A percentile compares a stretch with the other conserved stretches of the same genome.
phyloP scores from a whole-genome alignment of 2,888 invertebrate genomes.

The Eutolmus rufibarbis region DNA sequence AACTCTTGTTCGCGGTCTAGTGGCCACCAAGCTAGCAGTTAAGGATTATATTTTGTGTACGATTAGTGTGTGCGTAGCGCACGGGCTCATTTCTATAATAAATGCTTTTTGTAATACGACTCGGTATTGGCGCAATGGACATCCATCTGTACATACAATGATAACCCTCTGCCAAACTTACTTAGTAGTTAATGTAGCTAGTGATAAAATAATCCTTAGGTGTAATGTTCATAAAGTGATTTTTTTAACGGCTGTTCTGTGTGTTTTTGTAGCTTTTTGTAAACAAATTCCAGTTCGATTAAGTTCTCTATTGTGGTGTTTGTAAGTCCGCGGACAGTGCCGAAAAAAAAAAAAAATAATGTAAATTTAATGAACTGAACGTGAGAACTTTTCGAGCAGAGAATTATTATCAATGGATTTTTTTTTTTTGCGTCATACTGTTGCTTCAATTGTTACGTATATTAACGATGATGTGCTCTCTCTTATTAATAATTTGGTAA shows the following conservation, averaged over 20 bases:
- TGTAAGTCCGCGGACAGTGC: background rate
- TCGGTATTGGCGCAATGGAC: background rate
- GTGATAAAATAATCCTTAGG: slow-evolving; percentile 37
- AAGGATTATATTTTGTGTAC: background rate
- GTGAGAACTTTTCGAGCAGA: background rate
- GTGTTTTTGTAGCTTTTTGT: slow-evolving; percentile 34
- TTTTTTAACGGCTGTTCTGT: slow-evolving; percentile 21
- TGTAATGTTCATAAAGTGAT: background rate
- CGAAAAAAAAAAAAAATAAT: background rate
- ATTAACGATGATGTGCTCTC: background rate
- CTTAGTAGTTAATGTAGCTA: slow-evolving; percentile 35
- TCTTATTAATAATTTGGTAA: background rate
- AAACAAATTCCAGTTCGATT: slow-evolving; percentile 16
- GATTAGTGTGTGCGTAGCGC: background rate
- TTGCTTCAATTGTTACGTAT: slow-evolving; percentile 14
- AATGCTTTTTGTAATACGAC: slow-evolving; percentile 7
- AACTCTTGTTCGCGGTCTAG: background rate
- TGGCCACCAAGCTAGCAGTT: background rate
- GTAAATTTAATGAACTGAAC: slow-evolving; percentile 17
- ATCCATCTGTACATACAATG: slow-evolving; percentile 33
- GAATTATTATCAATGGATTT: background rate
- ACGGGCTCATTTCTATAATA: slow-evolving; percentile 7
- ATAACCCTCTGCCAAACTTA: slow-evolving; percentile 28
- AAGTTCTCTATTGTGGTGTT: background rate
- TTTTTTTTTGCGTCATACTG: background rate